A percentile compares a stretch with the other conserved stretches of the same genome.
Evolutionary conservation across 2,888 invertebrate species (phyloP).

Genomic region (Pristionchus fissidentatus): DNA sequence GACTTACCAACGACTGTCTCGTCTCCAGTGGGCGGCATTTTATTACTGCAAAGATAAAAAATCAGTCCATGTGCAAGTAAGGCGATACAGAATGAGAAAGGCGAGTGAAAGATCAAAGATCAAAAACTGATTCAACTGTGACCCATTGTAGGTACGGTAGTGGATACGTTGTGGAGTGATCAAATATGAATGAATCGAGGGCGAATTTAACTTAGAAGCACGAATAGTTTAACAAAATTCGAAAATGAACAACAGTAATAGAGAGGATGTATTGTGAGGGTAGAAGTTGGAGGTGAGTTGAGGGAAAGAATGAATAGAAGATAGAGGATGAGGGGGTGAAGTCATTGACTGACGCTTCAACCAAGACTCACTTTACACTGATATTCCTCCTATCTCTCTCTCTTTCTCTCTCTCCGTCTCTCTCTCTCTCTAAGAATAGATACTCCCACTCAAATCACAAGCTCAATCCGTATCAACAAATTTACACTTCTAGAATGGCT

Average conservation of each 20-base stretch:
- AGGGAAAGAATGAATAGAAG: slow-evolving; percentile 28
- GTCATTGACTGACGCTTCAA: slow-evolving; percentile 19
- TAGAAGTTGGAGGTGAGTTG: neutral
- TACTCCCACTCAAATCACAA: slow-evolving; percentile 40
- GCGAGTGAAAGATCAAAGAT: slow-evolving; percentile 1
- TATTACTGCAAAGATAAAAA: neutral
- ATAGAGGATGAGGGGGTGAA: neutral
- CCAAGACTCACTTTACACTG: slow-evolving; percentile 43
- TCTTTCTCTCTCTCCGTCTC: slow-evolving; percentile 12
- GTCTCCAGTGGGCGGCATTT: slow-evolving; percentile 44
- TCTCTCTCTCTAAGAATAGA: slow-evolving; percentile 47
- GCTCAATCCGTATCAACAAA: neutral
- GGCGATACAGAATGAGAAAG: no score
- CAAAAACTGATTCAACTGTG: no score
- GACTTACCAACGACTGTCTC: slow-evolving; percentile 37
- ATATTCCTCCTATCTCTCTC: neutral
- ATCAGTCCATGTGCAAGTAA: neutral
- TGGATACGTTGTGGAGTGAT: no score
- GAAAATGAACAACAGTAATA: neutral
- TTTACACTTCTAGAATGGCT: neutral
- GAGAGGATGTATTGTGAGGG: neutral
- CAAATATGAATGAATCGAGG: no score
- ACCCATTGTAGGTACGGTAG: no score
- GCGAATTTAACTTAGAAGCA: no score
- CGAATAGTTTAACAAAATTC: neutral